Conservation (phyloP, 92 coral and sea anemone species). For the Diadumene lineata region DNA sequence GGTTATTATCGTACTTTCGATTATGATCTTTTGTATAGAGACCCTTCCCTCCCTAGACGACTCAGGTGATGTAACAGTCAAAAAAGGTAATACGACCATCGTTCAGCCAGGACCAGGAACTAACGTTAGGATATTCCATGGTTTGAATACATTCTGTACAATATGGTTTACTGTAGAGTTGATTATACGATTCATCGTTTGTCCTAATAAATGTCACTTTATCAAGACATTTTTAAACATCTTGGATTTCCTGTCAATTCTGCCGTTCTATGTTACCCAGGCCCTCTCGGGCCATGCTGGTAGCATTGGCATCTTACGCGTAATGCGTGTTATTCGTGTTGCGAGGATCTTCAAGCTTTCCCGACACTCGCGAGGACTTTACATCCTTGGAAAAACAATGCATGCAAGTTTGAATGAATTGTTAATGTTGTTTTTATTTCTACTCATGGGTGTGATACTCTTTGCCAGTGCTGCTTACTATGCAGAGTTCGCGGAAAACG, state of each 20-base stretch:
- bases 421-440: slow-evolving; percentile 85
- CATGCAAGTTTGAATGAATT: slow-evolving; percentile 89
- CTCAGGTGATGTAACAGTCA: slow-evolving; percentile 11
- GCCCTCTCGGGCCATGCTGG: slow-evolving; percentile 54
- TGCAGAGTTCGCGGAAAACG: slow-evolving; percentile 61
- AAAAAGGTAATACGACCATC: slow-evolving; percentile 34
- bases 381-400: slow-evolving; percentile 89
- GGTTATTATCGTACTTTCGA: slow-evolving; percentile 73
- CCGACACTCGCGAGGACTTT: slow-evolving; percentile 90
- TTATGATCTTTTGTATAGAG: slow-evolving; percentile 89
- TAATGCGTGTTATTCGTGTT: slow-evolving; percentile 90
- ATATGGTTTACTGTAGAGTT: slow-evolving; percentile 92
- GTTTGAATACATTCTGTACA: slow-evolving; percentile 80
- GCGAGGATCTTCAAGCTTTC: slow-evolving; percentile 93
- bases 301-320: slow-evolving; percentile 78
- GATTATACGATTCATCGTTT: slow-evolving; percentile 67
- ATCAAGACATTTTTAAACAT: slow-evolving; percentile 77
- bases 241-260: slow-evolving; percentile 80
- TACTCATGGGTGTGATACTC: slow-evolving; percentile 85
- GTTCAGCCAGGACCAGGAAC: slow-evolving; percentile 30
- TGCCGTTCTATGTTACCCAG: slow-evolving; percentile 82
- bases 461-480: slow-evolving; percentile 96
- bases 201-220: slow-evolving; percentile 75
- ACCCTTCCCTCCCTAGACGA: slow-evolving; percentile 75
- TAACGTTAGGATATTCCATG: slow-evolving; percentile 48